Evolutionary conservation across 2,113 vertebrate species (phyloP).

Genomic region (Pedionomus torquatus): DNA sequence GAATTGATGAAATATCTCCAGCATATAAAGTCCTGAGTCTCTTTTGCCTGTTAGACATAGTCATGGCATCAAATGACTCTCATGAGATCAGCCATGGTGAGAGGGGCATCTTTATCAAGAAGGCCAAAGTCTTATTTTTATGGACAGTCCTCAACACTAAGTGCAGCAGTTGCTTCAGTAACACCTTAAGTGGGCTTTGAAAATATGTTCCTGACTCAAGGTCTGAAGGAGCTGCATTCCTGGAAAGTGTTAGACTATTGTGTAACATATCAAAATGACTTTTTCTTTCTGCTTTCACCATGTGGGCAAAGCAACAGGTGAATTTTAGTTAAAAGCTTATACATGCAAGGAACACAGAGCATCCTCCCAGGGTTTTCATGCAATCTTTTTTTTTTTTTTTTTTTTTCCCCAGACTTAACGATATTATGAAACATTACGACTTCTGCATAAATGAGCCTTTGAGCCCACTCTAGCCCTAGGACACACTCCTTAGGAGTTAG

Average conservation of each 20-base stretch:
- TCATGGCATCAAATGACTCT: neutral
- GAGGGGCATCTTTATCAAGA: neutral
- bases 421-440: rapidly evolving
- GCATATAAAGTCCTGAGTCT: neutral
- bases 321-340: neutral
- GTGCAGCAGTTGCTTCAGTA: rapidly evolving
- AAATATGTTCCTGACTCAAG: neutral
- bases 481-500: neutral
- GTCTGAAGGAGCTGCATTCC: neutral
- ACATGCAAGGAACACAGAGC: neutral
- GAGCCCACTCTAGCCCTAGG: neutral
- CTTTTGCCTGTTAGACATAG: neutral
- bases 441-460: neutral
- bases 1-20: neutral
- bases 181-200: neutral
- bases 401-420: too few species aligned
- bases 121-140: neutral
- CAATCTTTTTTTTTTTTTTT: neutral
- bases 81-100: neutral
- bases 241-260: neutral
- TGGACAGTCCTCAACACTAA: neutral
- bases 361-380: neutral
- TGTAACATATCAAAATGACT: neutral
- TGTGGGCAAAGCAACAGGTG: neutral
- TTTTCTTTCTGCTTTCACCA: neutral